These are phyloP conservation scores for Pangasius macronema DNA, from an alignment of 2,797 vertebrate species.

Conservation along the genomic window DNA sequence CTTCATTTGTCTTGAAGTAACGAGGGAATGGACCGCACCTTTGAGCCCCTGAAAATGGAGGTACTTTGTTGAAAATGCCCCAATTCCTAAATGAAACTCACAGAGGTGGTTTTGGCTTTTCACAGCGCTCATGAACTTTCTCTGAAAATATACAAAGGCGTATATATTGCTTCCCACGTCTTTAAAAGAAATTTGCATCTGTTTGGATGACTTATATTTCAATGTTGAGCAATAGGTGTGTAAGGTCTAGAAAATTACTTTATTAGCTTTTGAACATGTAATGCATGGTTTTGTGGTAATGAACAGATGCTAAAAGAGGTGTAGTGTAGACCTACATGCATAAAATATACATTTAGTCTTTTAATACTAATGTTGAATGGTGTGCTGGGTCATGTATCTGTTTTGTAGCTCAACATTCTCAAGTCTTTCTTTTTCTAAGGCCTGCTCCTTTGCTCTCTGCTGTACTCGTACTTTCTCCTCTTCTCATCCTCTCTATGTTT, in stretches of 20 bases:
- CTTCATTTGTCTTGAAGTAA: too few species aligned
- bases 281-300: background rate
- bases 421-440: slow-evolving; percentile 14
- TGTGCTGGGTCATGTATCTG: background rate
- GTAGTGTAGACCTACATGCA: background rate
- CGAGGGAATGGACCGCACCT: too few species aligned
- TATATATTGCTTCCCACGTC: background rate
- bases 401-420: background rate
- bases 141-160: background rate
- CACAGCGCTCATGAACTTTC: background rate
- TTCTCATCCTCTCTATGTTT: slow-evolving; percentile 68
- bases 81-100: too few species aligned
- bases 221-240: background rate
- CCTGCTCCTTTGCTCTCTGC: background rate
- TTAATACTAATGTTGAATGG: background rate
- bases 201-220: background rate
- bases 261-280: background rate
- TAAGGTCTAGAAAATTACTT: background rate
- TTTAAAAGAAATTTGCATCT: background rate
- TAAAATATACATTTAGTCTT: slow-evolving; percentile 5
- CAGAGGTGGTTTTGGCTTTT: background rate
- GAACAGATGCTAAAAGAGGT: background rate
- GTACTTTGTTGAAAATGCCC: too few species aligned
- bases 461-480: slow-evolving; percentile 50
- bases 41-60: too few species aligned